Percentiles rank a stretch among this genome's conserved stretches.
Conservation (phyloP, 2,797 vertebrate genomes). For the Melanotaenia parkinsoni region DNA sequence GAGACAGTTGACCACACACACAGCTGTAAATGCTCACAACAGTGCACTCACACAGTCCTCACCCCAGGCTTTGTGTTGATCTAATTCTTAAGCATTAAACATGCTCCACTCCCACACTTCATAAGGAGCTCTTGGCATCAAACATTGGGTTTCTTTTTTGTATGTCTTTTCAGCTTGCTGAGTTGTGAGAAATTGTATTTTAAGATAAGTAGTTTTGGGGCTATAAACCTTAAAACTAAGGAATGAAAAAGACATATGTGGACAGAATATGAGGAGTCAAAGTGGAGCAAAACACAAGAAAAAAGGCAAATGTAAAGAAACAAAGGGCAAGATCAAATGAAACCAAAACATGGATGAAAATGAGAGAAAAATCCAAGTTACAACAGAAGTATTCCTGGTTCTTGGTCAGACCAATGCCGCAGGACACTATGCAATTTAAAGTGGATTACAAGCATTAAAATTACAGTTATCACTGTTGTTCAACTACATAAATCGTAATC, state of each 20-base stretch:
- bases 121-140: conserved; percentile 1
- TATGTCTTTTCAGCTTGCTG: not conserved
- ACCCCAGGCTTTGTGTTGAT: not conserved
- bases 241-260: not conserved
- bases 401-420: too few relatives aligned
- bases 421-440: too few relatives aligned
- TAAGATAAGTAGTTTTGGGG: not conserved
- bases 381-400: too few relatives aligned
- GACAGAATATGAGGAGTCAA: not conserved
- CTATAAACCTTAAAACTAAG: not conserved
- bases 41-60: not conserved
- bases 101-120: not conserved
- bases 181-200: not conserved
- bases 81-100: not conserved
- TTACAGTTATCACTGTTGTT: not conserved
- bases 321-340: too few relatives aligned
- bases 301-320: not conserved
- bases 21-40: not conserved
- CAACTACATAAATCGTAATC: not conserved
- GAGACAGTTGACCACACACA: not conserved
- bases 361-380: too few relatives aligned
- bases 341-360: too few relatives aligned
- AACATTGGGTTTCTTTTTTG: not conserved
- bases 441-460: not conserved
- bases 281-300: not conserved